Evolutionary conservation across 2,888 invertebrate species (phyloP), one percentile per base, ranked within the genome.

Genomic region (Patella depressa): DNA sequence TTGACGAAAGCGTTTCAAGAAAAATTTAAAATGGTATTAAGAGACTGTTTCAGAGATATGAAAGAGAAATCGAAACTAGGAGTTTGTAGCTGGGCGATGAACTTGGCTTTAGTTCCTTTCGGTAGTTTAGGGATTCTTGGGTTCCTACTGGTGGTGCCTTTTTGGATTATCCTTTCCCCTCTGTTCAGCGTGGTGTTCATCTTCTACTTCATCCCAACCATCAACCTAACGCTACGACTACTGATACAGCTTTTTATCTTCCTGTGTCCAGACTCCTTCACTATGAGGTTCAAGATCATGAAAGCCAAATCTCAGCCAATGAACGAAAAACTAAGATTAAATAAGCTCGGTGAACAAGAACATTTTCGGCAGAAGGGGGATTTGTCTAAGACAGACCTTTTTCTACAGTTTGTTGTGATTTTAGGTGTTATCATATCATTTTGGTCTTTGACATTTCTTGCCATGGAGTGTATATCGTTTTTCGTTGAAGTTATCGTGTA

Each of bases 401-500:
- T 78, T 17, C 72, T 81, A 11, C 87, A 86, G 74, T 17, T 87
- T 2, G 17, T 83, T 2, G 78, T 86, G 11, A 83, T 87, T 72
- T n/a, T 85, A 54, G 74, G 86, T 74, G 86, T 85, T 78, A 78
- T 88, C 7, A 57, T 87, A 2, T 85, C 86, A 9, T 79, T 89
- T 75, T 85, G 85, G 76, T 87, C 87, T 1, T 75, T 87, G 12
- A 86, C 88, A 2, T 79, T 89, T 72, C 81, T 90, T 54, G 79
- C 88, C 15, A 87, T 88, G 73, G 90, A 90, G 78, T 83, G 85
- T 53, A 76, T 88, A 7, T 87, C 88, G 5, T 89, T 90, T 76
- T 73, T 88, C n/a, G 88, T 89, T 7, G 90, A 90, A 81, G 78
- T 89, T 17, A 76, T 79, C n/a, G 87, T 89, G 7, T 88, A 89